phyloP scores from a whole-genome alignment of 2,797 vertebrate species.

The Sebastes baramenuke region DNA sequence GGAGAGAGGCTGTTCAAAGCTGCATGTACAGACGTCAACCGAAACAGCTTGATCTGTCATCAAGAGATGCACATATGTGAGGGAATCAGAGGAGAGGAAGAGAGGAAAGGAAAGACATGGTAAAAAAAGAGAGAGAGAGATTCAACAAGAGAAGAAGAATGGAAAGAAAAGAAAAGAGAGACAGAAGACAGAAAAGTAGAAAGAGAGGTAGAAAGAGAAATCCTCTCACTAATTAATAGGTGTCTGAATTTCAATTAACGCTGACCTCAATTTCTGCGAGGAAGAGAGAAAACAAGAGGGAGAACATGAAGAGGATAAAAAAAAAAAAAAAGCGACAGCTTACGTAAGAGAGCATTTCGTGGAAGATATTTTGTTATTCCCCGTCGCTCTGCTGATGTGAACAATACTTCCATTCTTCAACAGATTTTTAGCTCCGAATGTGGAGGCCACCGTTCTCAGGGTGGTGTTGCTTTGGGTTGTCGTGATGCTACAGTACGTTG shows the following conservation, averaged over 20 bases:
- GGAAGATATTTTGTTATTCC: conserved; percentile 39
- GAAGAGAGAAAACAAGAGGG: neutral
- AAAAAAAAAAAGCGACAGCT: neutral
- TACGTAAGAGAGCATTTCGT: conserved; percentile 33
- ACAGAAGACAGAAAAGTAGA: neutral
- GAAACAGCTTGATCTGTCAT: neutral
- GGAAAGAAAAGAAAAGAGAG: neutral
- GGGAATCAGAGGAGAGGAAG: neutral
- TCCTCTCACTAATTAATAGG: conserved; percentile 74
- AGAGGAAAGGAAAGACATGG: neutral
- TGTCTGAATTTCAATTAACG: conserved; percentile 76
- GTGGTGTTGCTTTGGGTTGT: neutral
- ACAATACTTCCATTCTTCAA: conserved; percentile 42
- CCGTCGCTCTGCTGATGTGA: neutral
- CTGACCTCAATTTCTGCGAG: conserved; percentile 59
- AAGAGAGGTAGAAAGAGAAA: neutral
- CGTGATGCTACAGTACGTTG: neutral
- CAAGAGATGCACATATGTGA: neutral
- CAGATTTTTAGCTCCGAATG: neutral
- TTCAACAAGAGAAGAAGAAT: neutral
- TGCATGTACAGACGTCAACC: neutral
- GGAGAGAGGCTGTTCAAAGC: conserved; percentile 18
- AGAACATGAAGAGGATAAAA: neutral
- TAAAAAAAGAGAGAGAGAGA: neutral
- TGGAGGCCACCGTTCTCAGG: neutral